These are phyloP conservation scores for Lobophora halterata DNA, from an alignment of 2,888 invertebrate genomes.

Conservation along the genomic window DNA sequence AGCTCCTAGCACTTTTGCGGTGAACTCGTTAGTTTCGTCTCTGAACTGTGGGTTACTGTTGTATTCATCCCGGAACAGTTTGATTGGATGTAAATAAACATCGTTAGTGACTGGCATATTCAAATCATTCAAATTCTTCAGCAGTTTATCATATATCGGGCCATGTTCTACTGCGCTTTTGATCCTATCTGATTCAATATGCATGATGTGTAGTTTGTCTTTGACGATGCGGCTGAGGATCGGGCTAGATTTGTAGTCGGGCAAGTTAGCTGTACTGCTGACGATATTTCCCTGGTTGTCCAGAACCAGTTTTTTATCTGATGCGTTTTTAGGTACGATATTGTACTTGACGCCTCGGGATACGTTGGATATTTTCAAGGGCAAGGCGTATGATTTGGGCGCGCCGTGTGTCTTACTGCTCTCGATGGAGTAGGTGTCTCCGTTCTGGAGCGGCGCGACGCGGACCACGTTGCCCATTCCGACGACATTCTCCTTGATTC, in stretches of 20 bases:
- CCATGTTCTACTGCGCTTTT: conserved; percentile 82
- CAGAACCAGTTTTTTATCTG: conserved; percentile 73
- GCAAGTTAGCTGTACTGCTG: conserved; percentile 71
- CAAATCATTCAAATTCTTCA: conserved; percentile 75
- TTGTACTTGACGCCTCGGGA: conserved; percentile 73
- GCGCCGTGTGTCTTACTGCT: conserved; percentile 64
- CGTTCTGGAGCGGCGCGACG: conserved; percentile 77
- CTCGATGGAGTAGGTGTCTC: conserved; percentile 68
- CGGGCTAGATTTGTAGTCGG: conserved; percentile 72
- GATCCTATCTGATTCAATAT: conserved; percentile 78
- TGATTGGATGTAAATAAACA: conserved; percentile 78
- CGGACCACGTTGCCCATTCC: conserved; percentile 87
- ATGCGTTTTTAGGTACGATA: conserved; percentile 73
- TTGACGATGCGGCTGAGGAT: conserved; percentile 72
- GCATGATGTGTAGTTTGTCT: conserved; percentile 76
- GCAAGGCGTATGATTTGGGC: conserved; percentile 72
- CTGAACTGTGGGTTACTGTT: conserved; percentile 77
- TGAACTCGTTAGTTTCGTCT: conserved; percentile 77
- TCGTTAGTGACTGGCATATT: conserved; percentile 76
- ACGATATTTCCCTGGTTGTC: conserved; percentile 74
- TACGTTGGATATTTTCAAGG: conserved; percentile 72
- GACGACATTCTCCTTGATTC: conserved; percentile 85
- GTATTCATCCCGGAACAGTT: conserved; percentile 77
- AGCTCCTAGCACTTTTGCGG: conserved; percentile 67
- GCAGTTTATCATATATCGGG: conserved; percentile 80